Evolutionary conservation across 2,797 vertebrate genomes (phyloP).

Genomic region (Chaetophractus vellerosus): DNA sequence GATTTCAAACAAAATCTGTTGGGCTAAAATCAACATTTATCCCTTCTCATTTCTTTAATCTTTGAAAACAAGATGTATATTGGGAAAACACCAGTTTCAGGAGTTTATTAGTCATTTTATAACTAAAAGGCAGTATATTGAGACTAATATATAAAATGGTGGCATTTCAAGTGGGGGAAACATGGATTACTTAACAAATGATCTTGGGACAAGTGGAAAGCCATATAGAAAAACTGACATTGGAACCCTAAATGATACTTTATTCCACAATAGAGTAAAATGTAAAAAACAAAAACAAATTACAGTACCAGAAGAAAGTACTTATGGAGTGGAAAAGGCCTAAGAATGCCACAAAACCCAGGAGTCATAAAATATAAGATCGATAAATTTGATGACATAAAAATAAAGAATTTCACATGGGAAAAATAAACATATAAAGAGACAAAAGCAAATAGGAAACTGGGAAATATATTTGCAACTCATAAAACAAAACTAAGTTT

Average conservation of each 20-base stretch:
- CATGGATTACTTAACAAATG: conserved; percentile 53
- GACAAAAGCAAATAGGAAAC: conserved; percentile 63
- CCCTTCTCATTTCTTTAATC: conserved; percentile 8
- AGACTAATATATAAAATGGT: background rate
- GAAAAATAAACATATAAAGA: conserved; percentile 27
- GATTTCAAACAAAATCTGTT: conserved; percentile 46
- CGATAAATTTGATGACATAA: conserved; percentile 40
- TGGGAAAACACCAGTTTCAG: conserved; percentile 38
- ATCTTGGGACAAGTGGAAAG: conserved; percentile 47
- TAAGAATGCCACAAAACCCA: conserved; percentile 58
- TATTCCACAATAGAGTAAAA: conserved; percentile 50
- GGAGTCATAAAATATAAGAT: conserved; percentile 50
- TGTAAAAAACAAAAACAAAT: background rate
- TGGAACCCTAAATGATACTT: conserved; percentile 27
- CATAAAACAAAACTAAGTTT: conserved; percentile 58
- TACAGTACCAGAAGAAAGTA: conserved; percentile 34
- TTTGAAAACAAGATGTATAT: conserved; percentile 60
- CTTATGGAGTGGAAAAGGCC: background rate
- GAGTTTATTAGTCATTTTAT: conserved; percentile 54
- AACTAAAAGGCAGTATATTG: conserved; percentile 26
- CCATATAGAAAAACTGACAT: conserved; percentile 55
- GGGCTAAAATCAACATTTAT: conserved; percentile 58
- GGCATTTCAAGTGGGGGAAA: conserved; percentile 31
- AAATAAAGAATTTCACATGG: conserved; percentile 21
- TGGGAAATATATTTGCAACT: conserved; percentile 41